These are phyloP conservation scores for Myotis daubentonii DNA, from an alignment of 2,797 vertebrate species.

Conservation along the genomic window DNA sequence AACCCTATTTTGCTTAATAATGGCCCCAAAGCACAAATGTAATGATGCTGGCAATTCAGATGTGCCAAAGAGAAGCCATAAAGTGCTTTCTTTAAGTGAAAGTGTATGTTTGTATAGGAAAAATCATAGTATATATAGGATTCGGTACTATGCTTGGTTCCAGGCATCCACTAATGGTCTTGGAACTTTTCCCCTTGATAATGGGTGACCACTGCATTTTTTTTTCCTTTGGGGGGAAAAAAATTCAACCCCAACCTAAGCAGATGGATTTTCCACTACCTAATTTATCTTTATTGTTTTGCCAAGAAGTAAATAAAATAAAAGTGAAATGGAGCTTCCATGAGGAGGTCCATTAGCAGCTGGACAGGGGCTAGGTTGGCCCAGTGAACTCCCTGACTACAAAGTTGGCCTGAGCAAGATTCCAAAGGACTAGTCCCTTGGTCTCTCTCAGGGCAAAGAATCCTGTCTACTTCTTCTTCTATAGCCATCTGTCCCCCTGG, in stretches of 20 bases:
- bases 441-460: not conserved
- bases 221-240: conserved; percentile 76
- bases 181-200: not conserved
- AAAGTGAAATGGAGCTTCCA: conserved; percentile 81
- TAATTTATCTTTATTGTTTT: conserved; percentile 85
- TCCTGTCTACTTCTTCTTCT: not conserved
- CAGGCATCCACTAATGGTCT: not conserved
- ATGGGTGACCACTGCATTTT: conserved; percentile 39
- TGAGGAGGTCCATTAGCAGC: conserved; percentile 59
- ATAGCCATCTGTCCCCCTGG: not conserved
- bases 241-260: conserved; percentile 86
- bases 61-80: not conserved
- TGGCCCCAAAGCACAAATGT: not conserved
- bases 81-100: not conserved
- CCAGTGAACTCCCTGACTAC: not conserved
- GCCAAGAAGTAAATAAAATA: conserved; percentile 92
- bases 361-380: not conserved
- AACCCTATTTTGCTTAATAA: not conserved
- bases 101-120: not conserved
- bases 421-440: not conserved
- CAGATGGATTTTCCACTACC: conserved; percentile 89
- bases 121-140: not conserved
- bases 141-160: not conserved
- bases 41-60: not conserved
- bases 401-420: not conserved